Base-by-base conservation (phyloP, 30 jellyfish, hydroid and myxozoan species). In the Pelagia noctiluca region DNA sequence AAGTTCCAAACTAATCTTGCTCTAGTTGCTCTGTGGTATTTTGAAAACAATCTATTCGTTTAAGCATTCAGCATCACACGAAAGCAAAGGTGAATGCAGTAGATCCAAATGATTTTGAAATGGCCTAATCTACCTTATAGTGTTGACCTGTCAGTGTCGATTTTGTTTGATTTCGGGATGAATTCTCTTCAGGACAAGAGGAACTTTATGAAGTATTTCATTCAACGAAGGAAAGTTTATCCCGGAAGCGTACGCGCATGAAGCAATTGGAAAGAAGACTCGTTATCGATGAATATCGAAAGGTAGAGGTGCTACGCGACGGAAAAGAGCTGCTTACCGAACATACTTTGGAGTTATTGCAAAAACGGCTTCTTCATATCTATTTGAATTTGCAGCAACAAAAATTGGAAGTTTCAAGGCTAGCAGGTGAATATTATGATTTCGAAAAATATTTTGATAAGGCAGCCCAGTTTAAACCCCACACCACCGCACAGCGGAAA, bases 141-240 rank as follows among this genome's bases (percentile, higher is more conserved):
- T n/a, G n/a, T n/a, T n/a, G n/a, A n/a, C n/a, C n/a, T n/a, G n/a
- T n/a, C n/a, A n/a, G n/a, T n/a, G n/a, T n/a, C n/a, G n/a, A n/a
- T n/a, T n/a, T n/a, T n/a, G n/a, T n/a, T n/a, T n/a, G n/a, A n/a
- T n/a, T n/a, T n/a, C n/a, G n/a, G n/a, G n/a, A n/a, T n/a, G n/a
- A n/a, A n/a, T n/a, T n/a, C 57, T 42, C 16, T 34, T 12, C 12
- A 73, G 85, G 85, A 34, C 85, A 73, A 73, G 85, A 73, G 46
- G 71, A 73, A 73, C 32, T 73, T 10, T 73, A 73, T 50, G 23
- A 21, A 34, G 24, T 73, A n/a, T 35, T 48, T 5, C 21, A 50
- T 22, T 21, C 37, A 24, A 34, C 26, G 25, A 49, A 48, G 53
- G 48, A 23, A 49, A 53, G 50, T 3, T 13, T 35, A 22, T 36